Evolutionary conservation across 2,888 invertebrate genomes (phyloP).

Genomic region (Lasioglossum villosulum): DNA sequence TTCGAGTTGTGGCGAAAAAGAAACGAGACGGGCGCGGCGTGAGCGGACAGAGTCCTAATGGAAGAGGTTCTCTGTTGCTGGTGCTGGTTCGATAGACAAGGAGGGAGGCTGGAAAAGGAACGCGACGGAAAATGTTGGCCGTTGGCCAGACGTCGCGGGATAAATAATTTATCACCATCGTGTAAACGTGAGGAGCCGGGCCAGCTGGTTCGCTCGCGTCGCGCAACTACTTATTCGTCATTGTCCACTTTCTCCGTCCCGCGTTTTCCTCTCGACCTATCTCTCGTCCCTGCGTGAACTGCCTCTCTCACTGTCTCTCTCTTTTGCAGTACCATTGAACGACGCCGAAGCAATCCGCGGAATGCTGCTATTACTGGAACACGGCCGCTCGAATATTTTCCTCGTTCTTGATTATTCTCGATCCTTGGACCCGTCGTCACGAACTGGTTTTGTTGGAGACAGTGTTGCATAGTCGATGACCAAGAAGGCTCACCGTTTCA

Average conservation of each 20-base stretch:
- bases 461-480: background rate
- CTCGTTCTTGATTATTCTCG: slow-evolving; percentile 10
- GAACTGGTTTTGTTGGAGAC: background rate
- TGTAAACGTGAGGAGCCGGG: slow-evolving; percentile 69
- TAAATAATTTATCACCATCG: slow-evolving; percentile 80
- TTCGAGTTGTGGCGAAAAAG: background rate
- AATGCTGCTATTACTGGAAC: slow-evolving; percentile 25
- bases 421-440: background rate
- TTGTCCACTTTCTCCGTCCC: slow-evolving; percentile 63
- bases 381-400: background rate
- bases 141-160: slow-evolving; percentile 77
- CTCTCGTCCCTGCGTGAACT: background rate
- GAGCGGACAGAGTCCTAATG: background rate
- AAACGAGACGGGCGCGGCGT: background rate
- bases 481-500: background rate
- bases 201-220: slow-evolving; percentile 65
- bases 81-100: slow-evolving; percentile 60
- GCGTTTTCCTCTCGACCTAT: slow-evolving; percentile 44
- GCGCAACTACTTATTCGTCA: slow-evolving; percentile 59
- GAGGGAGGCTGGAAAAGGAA: slow-evolving; percentile 25
- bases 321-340: background rate
- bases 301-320: background rate
- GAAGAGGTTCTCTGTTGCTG: background rate
- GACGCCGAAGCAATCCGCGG: slow-evolving; percentile 18
- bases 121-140: slow-evolving; percentile 74